Percentiles rank a stretch among this genome's conserved stretches.
These are phyloP conservation scores for Hyperopisus bebe DNA, from an alignment of 2,113 vertebrate genomes.

Conservation along the genomic window DNA sequence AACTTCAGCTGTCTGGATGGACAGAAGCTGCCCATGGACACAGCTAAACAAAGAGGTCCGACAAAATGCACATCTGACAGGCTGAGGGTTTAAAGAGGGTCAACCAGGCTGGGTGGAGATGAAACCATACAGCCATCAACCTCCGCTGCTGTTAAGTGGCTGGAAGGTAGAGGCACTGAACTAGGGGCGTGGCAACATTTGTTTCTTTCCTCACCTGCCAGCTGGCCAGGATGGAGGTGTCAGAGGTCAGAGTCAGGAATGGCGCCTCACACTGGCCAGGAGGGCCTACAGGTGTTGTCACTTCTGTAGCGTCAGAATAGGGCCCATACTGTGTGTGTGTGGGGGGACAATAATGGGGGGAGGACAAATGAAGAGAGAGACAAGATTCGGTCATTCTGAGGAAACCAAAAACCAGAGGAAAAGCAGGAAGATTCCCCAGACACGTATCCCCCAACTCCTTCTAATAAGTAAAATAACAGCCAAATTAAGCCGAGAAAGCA, in stretches of 20 bases:
- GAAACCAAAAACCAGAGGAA: neutral
- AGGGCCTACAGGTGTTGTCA: constrained; percentile 84
- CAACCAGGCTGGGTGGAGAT: neutral
- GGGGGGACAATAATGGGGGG: neutral
- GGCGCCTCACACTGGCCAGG: constrained; percentile 84
- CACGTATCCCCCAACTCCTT: neutral
- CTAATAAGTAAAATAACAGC: neutral
- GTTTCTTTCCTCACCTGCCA: constrained; percentile 82
- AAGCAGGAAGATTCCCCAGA: neutral
- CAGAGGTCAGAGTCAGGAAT: constrained; percentile 68
- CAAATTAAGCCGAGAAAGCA: neutral
- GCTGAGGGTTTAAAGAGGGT: neutral
- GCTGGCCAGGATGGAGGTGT: constrained; percentile 71
- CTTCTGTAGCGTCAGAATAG: constrained; percentile 73
- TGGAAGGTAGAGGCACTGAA: neutral
- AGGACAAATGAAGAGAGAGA: neutral
- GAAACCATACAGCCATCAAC: neutral
- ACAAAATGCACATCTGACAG: neutral
- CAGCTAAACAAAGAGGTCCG: neutral
- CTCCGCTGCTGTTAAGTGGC: neutral
- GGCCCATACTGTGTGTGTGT: constrained; percentile 65
- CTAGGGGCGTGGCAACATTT: neutral
- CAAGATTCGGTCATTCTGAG: neutral
- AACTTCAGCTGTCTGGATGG: neutral
- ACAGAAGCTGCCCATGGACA: neutral